phyloP scores from a whole-genome alignment of 2,888 invertebrate species.

The Hypomecis atomaria region DNA sequence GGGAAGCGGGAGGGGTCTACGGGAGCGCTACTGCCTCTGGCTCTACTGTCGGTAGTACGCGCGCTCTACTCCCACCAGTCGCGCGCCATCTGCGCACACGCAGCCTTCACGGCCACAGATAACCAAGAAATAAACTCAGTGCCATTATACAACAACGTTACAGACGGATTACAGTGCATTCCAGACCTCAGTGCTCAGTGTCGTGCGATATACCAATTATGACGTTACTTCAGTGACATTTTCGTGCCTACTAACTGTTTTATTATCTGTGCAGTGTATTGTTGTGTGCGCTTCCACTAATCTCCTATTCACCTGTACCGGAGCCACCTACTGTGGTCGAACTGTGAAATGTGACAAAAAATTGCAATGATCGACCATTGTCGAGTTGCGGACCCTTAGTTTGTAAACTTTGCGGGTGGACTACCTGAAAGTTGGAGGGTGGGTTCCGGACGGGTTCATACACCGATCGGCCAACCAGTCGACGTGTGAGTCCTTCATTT shows the following conservation, averaged over 20 bases:
- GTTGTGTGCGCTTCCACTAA: slow-evolving; percentile 78
- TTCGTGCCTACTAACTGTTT: slow-evolving; percentile 76
- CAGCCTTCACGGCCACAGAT: slow-evolving; percentile 61
- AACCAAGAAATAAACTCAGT: slow-evolving; percentile 53
- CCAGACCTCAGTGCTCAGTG: slow-evolving; percentile 50
- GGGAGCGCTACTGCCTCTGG: slow-evolving; percentile 82
- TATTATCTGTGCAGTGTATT: slow-evolving; percentile 78
- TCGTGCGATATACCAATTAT: slow-evolving; percentile 57
- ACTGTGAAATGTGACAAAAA: slow-evolving; percentile 84
- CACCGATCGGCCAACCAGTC: slow-evolving; percentile 72
- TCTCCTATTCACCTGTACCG: slow-evolving; percentile 78
- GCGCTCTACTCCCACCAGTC: slow-evolving; percentile 77
- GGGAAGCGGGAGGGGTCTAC: slow-evolving; percentile 64
- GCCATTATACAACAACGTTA: slow-evolving; percentile 50
- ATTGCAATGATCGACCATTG: slow-evolving; percentile 76
- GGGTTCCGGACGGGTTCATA: slow-evolving; percentile 61
- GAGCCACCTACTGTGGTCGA: slow-evolving; percentile 71
- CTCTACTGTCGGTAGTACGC: slow-evolving; percentile 75
- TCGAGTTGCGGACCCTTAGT: slow-evolving; percentile 63
- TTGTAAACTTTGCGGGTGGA: slow-evolving; percentile 79
- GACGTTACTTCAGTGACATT: slow-evolving; percentile 60
- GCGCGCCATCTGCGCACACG: slow-evolving; percentile 76
- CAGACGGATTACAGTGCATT: slow-evolving; percentile 75
- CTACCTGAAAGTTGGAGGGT: slow-evolving; percentile 78
- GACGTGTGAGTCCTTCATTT: slow-evolving; percentile 75